phyloP scores from a whole-genome alignment of 1,140 invertebrate genomes.

The Asobara japonica region DNA sequence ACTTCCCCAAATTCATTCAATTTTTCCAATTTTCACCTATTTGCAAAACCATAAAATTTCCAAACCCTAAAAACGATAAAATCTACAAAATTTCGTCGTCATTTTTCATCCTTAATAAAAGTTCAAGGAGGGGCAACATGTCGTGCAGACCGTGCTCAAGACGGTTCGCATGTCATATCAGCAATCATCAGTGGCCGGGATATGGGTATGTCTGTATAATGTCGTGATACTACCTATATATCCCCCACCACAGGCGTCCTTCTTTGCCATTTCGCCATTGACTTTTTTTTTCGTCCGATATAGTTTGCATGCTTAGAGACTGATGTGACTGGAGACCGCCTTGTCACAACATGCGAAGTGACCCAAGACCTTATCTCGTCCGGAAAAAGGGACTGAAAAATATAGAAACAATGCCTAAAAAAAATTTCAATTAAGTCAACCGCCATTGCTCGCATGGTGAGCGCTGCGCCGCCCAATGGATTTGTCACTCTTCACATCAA shows the following conservation, averaged over 20 bases:
- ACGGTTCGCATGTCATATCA: slow-evolving; percentile 67
- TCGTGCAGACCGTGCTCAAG: slow-evolving; percentile 62
- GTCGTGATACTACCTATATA: slow-evolving; percentile 23
- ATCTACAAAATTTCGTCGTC: too few species aligned
- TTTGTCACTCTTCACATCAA: too few species aligned
- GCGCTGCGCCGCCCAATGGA: too few species aligned
- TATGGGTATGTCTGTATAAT: slow-evolving; percentile 65
- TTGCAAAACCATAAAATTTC: too few species aligned
- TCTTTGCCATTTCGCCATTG: background rate
- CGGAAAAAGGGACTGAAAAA: background rate
- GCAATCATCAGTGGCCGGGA: slow-evolving; percentile 61
- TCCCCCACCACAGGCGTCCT: background rate
- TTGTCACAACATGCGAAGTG: slow-evolving; percentile 62
- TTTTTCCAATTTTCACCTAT: too few species aligned
- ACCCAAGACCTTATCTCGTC: slow-evolving; percentile 22
- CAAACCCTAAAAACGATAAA: too few species aligned
- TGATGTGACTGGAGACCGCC: slow-evolving; percentile 67
- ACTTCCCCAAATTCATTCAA: too few species aligned
- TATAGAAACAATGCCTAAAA: slow-evolving; percentile 5
- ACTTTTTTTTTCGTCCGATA: slow-evolving; percentile 37
- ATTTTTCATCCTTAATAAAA: too few species aligned
- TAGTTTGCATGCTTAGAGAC: slow-evolving; percentile 65
- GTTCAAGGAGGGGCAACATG: slow-evolving; percentile 34
- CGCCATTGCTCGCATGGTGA: too few species aligned
- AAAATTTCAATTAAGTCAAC: too few species aligned